Conservation (phyloP, 2,797 vertebrate species). For the Acanthornis magna region DNA sequence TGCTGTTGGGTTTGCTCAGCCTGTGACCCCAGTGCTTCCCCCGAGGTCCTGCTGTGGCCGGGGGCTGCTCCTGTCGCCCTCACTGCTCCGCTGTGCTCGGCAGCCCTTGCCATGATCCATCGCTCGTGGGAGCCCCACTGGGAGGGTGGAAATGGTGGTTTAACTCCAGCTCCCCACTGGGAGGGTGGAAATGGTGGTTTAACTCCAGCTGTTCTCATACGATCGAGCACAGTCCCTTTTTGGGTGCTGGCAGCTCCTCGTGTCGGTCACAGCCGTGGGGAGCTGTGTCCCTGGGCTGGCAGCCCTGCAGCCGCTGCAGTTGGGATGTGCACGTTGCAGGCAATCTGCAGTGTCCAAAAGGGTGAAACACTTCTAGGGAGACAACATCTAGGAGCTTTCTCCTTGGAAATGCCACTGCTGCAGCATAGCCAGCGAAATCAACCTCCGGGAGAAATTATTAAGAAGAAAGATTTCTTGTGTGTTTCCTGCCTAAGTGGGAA, state of each 20-base stretch:
- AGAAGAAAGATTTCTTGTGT: background rate
- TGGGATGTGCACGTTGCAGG: rapidly evolving
- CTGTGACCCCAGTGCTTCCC: background rate
- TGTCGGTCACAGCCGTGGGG: background rate
- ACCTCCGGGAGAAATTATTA: background rate
- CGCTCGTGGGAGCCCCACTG: rapidly evolving
- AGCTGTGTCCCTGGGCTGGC: background rate
- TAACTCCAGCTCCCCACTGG: background rate
- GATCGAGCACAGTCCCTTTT: background rate
- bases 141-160: background rate
- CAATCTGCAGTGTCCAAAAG: background rate
- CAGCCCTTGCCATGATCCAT: background rate
- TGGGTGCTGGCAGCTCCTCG: background rate
- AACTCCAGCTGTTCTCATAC: background rate
- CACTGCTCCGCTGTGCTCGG: rapidly evolving
- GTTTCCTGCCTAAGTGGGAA: background rate
- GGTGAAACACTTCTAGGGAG: background rate
- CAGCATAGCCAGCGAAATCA: background rate
- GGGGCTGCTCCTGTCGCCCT: background rate
- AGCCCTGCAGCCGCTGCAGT: background rate
- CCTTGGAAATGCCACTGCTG: background rate
- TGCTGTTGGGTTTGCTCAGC: background rate
- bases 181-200: too few species aligned
- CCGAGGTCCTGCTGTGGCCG: rapidly evolving
- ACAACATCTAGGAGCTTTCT: background rate